These are phyloP conservation scores for Protophormia terraenovae DNA, from an alignment of 2,888 invertebrate genomes.

Conservation along the genomic window DNA sequence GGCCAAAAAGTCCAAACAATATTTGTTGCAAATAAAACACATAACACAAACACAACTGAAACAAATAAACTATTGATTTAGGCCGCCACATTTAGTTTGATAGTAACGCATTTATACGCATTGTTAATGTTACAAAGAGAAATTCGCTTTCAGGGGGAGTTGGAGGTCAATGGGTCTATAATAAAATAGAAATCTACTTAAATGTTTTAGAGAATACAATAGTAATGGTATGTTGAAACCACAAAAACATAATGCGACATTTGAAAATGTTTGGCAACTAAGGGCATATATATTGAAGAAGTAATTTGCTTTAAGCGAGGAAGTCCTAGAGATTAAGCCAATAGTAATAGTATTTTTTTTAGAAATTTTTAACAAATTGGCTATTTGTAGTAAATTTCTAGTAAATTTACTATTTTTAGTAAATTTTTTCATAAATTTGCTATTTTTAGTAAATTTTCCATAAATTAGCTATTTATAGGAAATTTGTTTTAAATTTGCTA, in stretches of 20 bases:
- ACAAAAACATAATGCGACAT: conserved; percentile 40
- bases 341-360: no score
- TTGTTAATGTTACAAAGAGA: conserved; percentile 27
- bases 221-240: neutral
- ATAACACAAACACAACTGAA: neutral
- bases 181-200: conserved; percentile 33
- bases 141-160: conserved; percentile 29
- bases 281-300: neutral
- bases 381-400: no score
- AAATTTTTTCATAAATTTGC: no score
- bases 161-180: conserved; percentile 32
- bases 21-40: neutral
- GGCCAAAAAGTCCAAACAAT: conserved; percentile 2
- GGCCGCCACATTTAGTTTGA: neutral
- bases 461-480: no score
- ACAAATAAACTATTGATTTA: conserved; percentile 26
- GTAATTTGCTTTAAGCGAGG: no score
- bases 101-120: conserved; percentile 40
- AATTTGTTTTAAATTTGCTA: no score
- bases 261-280: neutral
- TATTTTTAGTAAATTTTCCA: no score
- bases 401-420: no score
- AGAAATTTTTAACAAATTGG: no score
- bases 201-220: conserved; percentile 8
- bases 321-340: no score